Conservation (phyloP, 2,797 vertebrate species). For the Hippopotamyrus pictus region DNA sequence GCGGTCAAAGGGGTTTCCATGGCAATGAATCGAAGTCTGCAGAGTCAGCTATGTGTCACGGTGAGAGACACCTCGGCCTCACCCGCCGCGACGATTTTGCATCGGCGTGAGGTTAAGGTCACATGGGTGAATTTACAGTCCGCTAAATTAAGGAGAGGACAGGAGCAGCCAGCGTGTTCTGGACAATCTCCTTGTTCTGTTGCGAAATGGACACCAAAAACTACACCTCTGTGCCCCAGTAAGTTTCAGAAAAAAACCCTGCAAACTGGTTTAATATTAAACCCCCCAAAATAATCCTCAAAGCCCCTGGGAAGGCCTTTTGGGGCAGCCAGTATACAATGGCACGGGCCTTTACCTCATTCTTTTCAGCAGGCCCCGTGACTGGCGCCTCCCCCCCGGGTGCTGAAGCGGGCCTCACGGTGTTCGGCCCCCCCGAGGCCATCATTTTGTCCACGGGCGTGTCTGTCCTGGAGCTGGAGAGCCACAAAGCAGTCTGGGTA, state of each 20-base stretch:
- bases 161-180: background rate
- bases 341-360: constrained; percentile 68
- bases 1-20: background rate
- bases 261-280: background rate
- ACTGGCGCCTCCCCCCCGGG: constrained; percentile 69
- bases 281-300: background rate
- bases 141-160: background rate
- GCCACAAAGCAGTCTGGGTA: background rate
- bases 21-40: background rate
- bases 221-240: background rate
- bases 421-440: constrained; percentile 61
- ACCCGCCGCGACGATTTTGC: background rate
- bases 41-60: background rate
- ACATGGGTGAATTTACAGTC: background rate
- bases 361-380: constrained; percentile 67
- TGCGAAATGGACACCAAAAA: background rate
- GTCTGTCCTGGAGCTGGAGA: constrained; percentile 73
- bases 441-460: constrained; percentile 85
- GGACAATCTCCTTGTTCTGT: background rate
- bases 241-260: background rate
- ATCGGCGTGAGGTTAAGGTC: background rate
- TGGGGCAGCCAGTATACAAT: background rate
- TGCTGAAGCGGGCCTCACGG: constrained; percentile 62
- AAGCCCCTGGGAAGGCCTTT: background rate
- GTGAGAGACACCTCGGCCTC: background rate